Percentiles rank a stretch among this genome's conserved stretches.
Conservation (phyloP, 2,888 invertebrate species). For the Panopea generosa region DNA sequence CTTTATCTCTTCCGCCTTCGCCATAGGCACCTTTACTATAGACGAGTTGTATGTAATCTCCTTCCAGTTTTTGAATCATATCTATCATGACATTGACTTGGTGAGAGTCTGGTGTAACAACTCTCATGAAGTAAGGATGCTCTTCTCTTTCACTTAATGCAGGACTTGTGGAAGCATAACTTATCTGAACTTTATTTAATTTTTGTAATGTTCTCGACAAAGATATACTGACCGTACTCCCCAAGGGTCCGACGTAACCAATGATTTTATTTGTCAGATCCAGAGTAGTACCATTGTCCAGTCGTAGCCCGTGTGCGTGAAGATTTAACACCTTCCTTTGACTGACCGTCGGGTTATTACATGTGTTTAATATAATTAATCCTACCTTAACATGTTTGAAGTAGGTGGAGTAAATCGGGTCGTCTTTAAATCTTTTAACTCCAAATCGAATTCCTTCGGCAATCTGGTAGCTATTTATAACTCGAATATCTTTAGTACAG, state of each 20-base stretch:
- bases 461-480: conserved; percentile 39
- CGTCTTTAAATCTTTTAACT: conserved; percentile 28
- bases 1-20: conserved; percentile 44
- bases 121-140: conserved; percentile 59
- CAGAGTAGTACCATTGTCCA: conserved; percentile 12
- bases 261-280: conserved; percentile 35
- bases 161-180: conserved; percentile 54
- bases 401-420: background rate
- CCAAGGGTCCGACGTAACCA: conserved; percentile 53
- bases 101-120: conserved; percentile 57
- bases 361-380: conserved; percentile 52
- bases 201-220: conserved; percentile 34
- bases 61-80: conserved; percentile 38
- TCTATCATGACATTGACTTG: conserved; percentile 56
- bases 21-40: conserved; percentile 65
- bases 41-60: conserved; percentile 57
- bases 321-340: conserved; percentile 49
- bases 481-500: conserved; percentile 19
- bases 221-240: conserved; percentile 51
- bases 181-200: conserved; percentile 46
- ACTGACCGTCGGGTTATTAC: conserved; percentile 51
- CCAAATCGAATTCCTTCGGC: conserved; percentile 57
- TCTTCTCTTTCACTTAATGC: conserved; percentile 46
- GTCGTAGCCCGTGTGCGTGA: conserved; percentile 25
- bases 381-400: conserved; percentile 52